Percentiles rank a stretch among this genome's conserved stretches.
Evolutionary conservation across 2,797 vertebrate genomes (phyloP).

Genomic region (Galagoides demidoff): DNA sequence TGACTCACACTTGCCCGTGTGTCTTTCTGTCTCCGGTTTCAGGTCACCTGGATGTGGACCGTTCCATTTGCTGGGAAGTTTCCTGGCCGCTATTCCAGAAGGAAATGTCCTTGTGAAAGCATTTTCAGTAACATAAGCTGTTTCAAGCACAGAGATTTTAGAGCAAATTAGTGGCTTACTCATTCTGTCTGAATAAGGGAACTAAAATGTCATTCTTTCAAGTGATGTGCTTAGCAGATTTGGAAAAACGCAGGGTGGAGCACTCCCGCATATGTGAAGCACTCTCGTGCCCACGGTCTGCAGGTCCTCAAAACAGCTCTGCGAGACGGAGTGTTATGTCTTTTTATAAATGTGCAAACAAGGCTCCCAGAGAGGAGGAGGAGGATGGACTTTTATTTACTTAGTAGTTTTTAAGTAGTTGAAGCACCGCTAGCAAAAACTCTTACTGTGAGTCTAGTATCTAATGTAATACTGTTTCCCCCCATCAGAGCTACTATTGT

Average conservation of each 20-base stretch:
- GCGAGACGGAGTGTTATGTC: not conserved
- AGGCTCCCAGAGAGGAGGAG: not conserved
- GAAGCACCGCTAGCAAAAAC: not conserved
- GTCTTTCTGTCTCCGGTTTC: slow-evolving; percentile 16
- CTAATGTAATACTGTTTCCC: not conserved
- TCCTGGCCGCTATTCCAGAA: slow-evolving; percentile 74
- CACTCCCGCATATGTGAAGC: not conserved
- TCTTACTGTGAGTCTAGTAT: not conserved
- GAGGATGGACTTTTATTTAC: not conserved
- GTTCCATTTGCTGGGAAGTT: slow-evolving; percentile 48
- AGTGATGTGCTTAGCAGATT: slow-evolving; percentile 56
- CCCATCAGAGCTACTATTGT: not conserved
- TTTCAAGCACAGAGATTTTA: slow-evolving; percentile 59
- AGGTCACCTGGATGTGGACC: slow-evolving; percentile 59
- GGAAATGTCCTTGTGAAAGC: slow-evolving; percentile 68
- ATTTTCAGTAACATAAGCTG: slow-evolving; percentile 54
- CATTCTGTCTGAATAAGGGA: slow-evolving; percentile 46
- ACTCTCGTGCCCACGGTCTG: not conserved
- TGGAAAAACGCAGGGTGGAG: not conserved
- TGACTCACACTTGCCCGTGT: not conserved
- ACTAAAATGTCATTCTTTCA: slow-evolving; percentile 30
- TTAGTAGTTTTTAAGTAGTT: not conserved
- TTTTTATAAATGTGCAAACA: not conserved
- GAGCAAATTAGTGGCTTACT: slow-evolving; percentile 62
- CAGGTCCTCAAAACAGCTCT: not conserved